Conservation (phyloP, 2,888 invertebrate species). For the Caenorhabditis auriculariae region DNA sequence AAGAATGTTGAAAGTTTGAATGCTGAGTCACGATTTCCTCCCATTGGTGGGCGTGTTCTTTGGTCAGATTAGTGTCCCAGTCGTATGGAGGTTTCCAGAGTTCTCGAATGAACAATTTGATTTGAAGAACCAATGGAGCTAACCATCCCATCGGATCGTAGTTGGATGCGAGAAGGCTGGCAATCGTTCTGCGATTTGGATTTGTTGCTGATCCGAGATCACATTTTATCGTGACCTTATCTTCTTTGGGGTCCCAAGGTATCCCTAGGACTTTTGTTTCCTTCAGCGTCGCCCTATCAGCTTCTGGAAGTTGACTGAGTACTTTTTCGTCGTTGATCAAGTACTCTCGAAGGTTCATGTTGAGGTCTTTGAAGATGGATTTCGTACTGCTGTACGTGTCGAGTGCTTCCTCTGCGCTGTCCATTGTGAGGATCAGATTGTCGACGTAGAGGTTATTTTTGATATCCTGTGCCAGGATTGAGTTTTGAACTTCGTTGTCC, state of each 20-base stretch:
- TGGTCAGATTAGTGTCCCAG: slow-evolving; percentile 1
- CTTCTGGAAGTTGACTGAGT: background rate
- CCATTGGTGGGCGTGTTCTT: slow-evolving; percentile 1
- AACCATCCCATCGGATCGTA: slow-evolving; percentile 61
- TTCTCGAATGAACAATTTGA: slow-evolving; percentile 52
- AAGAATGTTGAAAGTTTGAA: no score
- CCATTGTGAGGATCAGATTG: slow-evolving; percentile 24
- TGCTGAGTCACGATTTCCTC: background rate
- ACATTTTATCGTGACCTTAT: background rate
- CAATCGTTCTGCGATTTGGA: background rate
- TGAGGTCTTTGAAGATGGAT: slow-evolving; percentile 6
- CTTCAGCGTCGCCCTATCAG: background rate
- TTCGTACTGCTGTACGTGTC: slow-evolving; percentile 5
- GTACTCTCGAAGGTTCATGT: slow-evolving; percentile 33
- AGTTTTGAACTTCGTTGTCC: background rate
- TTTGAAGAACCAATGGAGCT: slow-evolving; percentile 35
- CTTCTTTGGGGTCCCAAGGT: background rate
- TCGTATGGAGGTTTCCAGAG: slow-evolving; percentile 36
- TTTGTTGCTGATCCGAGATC: background rate
- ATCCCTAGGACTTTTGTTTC: slow-evolving; percentile 7
- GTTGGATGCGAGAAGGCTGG: slow-evolving; percentile 35
- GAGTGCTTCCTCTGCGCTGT: background rate
- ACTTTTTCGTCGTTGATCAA: slow-evolving; percentile 22
- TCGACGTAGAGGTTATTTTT: slow-evolving; percentile 35
- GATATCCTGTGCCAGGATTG: slow-evolving; percentile 9